Percentiles rank a stretch among this genome's conserved stretches.
Conservation (phyloP, 2,797 vertebrate species). For the Glossophaga mutica region DNA sequence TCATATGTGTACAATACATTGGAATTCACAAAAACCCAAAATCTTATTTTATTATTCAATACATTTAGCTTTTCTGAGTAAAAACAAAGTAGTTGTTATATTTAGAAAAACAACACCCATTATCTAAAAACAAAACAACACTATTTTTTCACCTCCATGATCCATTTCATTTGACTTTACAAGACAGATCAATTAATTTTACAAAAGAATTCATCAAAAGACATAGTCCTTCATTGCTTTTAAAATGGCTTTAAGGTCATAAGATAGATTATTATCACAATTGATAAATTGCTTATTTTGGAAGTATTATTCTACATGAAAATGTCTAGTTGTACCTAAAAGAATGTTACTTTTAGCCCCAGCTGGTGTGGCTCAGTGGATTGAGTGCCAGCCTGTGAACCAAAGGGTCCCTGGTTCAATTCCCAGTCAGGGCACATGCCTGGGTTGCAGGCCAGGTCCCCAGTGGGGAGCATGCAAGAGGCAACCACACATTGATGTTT, state of each 20-base stretch:
- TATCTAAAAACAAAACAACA: neutral
- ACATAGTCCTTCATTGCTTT: neutral
- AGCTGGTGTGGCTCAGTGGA: no score
- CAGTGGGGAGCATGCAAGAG: no score
- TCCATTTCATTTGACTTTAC: neutral
- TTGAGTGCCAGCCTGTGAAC: no score
- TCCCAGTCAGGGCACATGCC: no score
- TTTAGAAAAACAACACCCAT: neutral
- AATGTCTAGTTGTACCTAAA: neutral
- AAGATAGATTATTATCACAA: neutral
- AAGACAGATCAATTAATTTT: neutral
- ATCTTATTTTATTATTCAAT: neutral
- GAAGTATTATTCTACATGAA: neutral
- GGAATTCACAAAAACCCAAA: neutral
- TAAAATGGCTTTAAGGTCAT: slow-evolving; percentile 3
- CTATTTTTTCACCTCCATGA: neutral
- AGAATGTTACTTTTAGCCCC: slow-evolving; percentile 8
- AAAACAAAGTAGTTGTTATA: neutral
- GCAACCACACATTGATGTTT: no score
- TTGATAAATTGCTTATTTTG: neutral
- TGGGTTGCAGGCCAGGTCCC: no score
- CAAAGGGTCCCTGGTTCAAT: no score
- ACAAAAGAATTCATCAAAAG: neutral
- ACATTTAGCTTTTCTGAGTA: slow-evolving; percentile 35
- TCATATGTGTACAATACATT: neutral